Base-by-base conservation (phyloP, 2,888 invertebrate species). In the Monoplex corrugatus region DNA sequence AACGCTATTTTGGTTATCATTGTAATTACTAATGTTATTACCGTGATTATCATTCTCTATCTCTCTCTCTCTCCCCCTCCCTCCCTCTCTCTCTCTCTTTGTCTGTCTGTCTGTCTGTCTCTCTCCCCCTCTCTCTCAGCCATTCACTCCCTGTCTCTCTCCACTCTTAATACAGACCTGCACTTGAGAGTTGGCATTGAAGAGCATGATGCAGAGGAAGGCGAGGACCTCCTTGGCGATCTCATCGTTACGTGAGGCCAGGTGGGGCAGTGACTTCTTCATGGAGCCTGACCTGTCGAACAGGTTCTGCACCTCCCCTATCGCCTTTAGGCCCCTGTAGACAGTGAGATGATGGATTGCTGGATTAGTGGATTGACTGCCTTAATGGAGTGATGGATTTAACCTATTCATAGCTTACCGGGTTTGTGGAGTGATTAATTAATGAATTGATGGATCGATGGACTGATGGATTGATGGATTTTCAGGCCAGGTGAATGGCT, bases 191-290 rank as follows among this genome's bases (percentile, higher is more conserved):
- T 96, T 96, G 45, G 95, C 96, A 91, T 95, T 95, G 91, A 95
- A 95, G 83, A 96, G 93, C 94, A 95, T 93, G 82, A 94, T 92
- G 87, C 95, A 95, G 6, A 96, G 93, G 90, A 95, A 94, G 6
- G 95, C 95, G 44, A 96, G 92, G 3, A 95, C 95, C 90, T 96
- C 96, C 86, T 94, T 93, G 86, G 94, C 95, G 44, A 96, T 93
- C 43, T 94, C 78, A 86, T 95, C 95, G 91, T 94, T 95, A 28
- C 38, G 90, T 13, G 95, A 93, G 2, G 95, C 95, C 89, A 96
- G 91, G 90, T 95, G 95, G 0, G 95, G 95, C 82, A 96, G 92
- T 23, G 95, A 93, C 90, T 95, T 95, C 88, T 91, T 94, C 92
- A 95, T 94, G 6, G 95, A 92, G 16, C 94, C 95, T 89, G 94